phyloP scores from a whole-genome alignment of 1,140 invertebrate genomes.

The Melipona quadrifasciata region DNA sequence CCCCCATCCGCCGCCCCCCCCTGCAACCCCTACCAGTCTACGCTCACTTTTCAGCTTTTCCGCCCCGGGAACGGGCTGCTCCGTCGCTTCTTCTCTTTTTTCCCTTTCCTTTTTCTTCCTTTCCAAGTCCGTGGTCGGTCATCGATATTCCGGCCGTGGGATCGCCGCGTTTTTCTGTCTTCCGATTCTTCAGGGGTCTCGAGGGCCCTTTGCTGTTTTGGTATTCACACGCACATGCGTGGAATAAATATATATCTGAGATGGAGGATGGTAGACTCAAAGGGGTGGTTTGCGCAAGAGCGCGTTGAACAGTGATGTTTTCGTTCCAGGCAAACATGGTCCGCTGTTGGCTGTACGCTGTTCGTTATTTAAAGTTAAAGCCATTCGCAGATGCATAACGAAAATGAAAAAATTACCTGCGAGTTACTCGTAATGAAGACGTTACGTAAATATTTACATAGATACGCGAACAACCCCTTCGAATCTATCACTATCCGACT shows the following conservation, averaged over 20 bases:
- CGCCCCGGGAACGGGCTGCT: background rate
- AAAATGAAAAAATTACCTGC: too few relatives aligned
- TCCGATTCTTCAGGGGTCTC: background rate
- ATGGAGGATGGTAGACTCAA: background rate
- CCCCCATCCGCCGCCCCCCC: conserved; percentile 56
- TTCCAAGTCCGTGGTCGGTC: background rate
- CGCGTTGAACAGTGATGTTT: too few relatives aligned
- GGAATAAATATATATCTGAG: background rate
- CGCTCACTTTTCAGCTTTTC: conserved; percentile 70
- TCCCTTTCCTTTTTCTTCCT: background rate
- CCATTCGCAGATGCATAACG: too few relatives aligned
- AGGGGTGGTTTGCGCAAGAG: background rate
- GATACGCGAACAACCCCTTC: too few relatives aligned
- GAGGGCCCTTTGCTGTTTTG: background rate
- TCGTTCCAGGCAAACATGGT: too few relatives aligned
- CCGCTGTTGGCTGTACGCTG: too few relatives aligned
- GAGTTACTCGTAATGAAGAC: too few relatives aligned
- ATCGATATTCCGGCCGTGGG: conserved; percentile 20
- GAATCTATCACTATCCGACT: too few relatives aligned
- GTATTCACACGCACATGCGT: background rate
- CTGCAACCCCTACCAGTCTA: conserved; percentile 48
- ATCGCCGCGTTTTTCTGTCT: background rate
- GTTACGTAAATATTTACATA: too few relatives aligned
- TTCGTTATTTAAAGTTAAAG: too few relatives aligned
- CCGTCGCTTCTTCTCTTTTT: background rate